phyloP scores from a whole-genome alignment of 2,888 invertebrate genomes.

The Junonia oenone region DNA sequence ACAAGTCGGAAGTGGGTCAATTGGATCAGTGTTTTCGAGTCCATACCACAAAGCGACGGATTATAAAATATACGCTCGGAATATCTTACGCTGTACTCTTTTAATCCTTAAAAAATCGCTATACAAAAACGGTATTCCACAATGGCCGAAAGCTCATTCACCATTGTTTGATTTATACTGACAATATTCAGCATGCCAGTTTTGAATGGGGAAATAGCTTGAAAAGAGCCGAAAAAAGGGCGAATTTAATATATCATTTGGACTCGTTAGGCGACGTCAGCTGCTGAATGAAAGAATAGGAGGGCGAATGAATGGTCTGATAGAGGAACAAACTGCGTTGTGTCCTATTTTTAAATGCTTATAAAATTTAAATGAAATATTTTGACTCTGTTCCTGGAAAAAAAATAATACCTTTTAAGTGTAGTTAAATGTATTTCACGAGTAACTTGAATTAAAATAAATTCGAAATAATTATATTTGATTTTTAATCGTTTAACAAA shows the following conservation, averaged over 20 bases:
- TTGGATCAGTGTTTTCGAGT: background rate
- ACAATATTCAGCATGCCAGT: constrained; percentile 25
- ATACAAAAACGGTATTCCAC: constrained; percentile 15
- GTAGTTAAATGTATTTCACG: too few relatives aligned
- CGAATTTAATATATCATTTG: constrained; percentile 33
- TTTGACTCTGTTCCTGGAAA: background rate
- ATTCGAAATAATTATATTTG: too few relatives aligned
- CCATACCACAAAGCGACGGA: background rate
- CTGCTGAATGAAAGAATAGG: constrained; percentile 30
- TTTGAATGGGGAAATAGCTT: constrained; percentile 25
- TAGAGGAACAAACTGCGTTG: constrained; percentile 21
- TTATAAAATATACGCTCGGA: constrained; percentile 1
- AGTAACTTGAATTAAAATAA: too few relatives aligned
- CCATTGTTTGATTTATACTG: constrained; percentile 25
- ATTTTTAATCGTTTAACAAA: too few relatives aligned
- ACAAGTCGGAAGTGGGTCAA: background rate
- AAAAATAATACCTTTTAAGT: background rate
- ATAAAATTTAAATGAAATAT: background rate
- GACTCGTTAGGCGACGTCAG: constrained; percentile 29
- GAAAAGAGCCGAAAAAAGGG: constrained; percentile 23
- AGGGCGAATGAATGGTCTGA: constrained; percentile 25
- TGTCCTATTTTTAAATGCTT: constrained; percentile 8
- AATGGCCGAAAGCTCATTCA: constrained; percentile 13
- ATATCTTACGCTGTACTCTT: constrained; percentile 3
- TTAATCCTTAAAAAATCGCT: constrained; percentile 13